Evolutionary conservation across 2,888 invertebrate species (phyloP).

Genomic region (Meiosimyza platycephala): DNA sequence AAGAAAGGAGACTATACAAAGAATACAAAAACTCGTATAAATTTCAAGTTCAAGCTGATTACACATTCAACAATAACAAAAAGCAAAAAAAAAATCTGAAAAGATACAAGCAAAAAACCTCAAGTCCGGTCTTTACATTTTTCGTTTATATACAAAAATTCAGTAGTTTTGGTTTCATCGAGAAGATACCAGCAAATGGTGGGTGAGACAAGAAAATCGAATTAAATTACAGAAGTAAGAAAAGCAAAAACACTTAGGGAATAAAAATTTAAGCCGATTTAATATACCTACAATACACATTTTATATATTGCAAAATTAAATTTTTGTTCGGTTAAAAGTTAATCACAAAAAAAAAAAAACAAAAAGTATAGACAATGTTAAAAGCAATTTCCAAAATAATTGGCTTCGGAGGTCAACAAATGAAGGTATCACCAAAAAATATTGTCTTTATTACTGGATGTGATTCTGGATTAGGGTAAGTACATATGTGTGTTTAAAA

Average conservation of each 20-base stretch:
- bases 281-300: conserved; percentile 13
- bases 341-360: not conserved
- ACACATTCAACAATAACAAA: conserved; percentile 18
- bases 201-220: conserved; percentile 11
- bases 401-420: conserved; percentile 44
- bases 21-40: conserved; percentile 18
- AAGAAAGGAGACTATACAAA: not conserved
- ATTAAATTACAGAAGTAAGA: not conserved
- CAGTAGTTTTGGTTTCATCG: conserved; percentile 44
- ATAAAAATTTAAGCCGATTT: not conserved
- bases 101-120: conserved; percentile 16
- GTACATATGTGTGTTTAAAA: conserved; percentile 25
- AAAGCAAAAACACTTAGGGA: not conserved
- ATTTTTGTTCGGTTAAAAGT: not conserved
- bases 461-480: conserved; percentile 86
- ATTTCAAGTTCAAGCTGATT: conserved; percentile 24
- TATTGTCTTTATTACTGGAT: conserved; percentile 82
- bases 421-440: conserved; percentile 55
- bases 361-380: conserved; percentile 33
- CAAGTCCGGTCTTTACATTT: conserved; percentile 16
- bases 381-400: conserved; percentile 30
- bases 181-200: conserved; percentile 39
- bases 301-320: not conserved
- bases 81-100: conserved; percentile 3
- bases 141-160: conserved; percentile 32